Percentiles rank a stretch among this genome's conserved stretches.
Evolutionary conservation across 2,888 invertebrate genomes (phyloP).

Genomic region (Acanthacorydalis orientalis): DNA sequence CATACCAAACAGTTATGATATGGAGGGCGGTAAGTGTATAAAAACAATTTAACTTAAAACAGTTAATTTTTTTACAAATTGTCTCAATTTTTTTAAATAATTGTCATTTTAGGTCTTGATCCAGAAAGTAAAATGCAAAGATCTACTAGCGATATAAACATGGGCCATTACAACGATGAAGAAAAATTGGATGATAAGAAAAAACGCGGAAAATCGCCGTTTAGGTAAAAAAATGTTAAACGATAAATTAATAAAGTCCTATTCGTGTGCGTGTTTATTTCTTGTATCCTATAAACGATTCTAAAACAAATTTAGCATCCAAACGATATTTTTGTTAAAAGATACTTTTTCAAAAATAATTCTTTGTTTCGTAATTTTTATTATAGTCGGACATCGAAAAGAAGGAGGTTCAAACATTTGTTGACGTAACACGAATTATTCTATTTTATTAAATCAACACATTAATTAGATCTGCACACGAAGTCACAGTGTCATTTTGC

Average conservation of each 20-base stretch:
- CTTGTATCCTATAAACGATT: too few relatives aligned
- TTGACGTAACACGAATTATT: too few relatives aligned
- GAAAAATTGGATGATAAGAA: conserved; percentile 56
- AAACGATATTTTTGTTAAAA: too few relatives aligned
- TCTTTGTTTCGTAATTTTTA: too few relatives aligned
- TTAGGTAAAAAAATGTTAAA: conserved; percentile 42
- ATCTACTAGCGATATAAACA: conserved; percentile 60
- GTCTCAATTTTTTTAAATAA: background rate
- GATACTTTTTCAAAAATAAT: too few relatives aligned
- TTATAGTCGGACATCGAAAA: too few relatives aligned
- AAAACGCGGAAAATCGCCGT: conserved; percentile 77
- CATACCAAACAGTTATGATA: conserved; percentile 19
- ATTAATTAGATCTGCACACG: too few relatives aligned
- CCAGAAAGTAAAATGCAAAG: conserved; percentile 38
- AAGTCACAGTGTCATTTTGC: too few relatives aligned
- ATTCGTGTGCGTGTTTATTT: too few relatives aligned
- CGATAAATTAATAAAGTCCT: background rate
- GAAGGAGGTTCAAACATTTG: too few relatives aligned
- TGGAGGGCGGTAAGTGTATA: conserved; percentile 5
- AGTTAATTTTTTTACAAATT: background rate
- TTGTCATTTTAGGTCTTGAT: conserved; percentile 6
- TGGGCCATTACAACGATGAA: conserved; percentile 49
- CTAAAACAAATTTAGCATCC: too few relatives aligned
- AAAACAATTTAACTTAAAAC: background rate
- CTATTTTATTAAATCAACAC: too few relatives aligned